Percentiles rank a stretch among this genome's conserved stretches.
These are phyloP conservation scores for Drosophila tropicalis DNA, from an alignment of 1,140 invertebrate species.

Conservation along the genomic window DNA sequence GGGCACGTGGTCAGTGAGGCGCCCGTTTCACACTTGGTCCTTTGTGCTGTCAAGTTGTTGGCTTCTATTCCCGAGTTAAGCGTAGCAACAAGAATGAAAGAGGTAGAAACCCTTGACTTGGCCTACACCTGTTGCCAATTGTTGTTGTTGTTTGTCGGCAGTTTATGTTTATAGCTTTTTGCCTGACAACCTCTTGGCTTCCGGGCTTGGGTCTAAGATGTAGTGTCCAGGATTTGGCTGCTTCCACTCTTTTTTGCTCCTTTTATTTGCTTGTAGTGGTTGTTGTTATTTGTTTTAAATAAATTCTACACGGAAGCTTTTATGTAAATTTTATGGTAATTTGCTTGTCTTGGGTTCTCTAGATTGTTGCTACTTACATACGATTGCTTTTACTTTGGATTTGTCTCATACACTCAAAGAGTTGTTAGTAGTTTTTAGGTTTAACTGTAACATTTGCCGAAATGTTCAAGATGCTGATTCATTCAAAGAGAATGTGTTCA, in stretches of 20 bases:
- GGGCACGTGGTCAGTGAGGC: conserved; percentile 52
- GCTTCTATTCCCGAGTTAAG: conserved; percentile 42
- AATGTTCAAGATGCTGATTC: conserved; percentile 57
- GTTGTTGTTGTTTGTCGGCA: conserved; percentile 41
- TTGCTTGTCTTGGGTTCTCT: conserved; percentile 36
- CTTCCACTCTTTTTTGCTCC: conserved; percentile 25
- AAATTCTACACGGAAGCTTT: conserved; percentile 79
- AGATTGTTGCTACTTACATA: conserved; percentile 44
- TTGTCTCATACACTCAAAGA: conserved; percentile 37
- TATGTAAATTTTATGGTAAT: conserved; percentile 82
- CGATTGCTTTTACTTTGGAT: conserved; percentile 8
- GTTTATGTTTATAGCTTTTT: conserved; percentile 74
- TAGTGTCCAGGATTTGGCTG: conserved; percentile 61
- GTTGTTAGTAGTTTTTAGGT: conserved; percentile 34
- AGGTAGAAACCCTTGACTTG: conserved; percentile 38
- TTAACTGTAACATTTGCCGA: conserved; percentile 52
- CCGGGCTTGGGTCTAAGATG: conserved; percentile 52
- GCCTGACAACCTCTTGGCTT: conserved; percentile 50
- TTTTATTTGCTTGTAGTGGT: conserved; percentile 15
- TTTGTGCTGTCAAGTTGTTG: conserved; percentile 51
- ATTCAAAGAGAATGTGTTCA: conserved; percentile 42
- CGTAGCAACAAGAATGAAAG: conserved; percentile 14
- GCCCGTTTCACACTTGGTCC: conserved; percentile 51
- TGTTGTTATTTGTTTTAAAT: conserved; percentile 76
- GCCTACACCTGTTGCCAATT: conserved; percentile 80